These are phyloP conservation scores for Todus mexicanus DNA, from an alignment of 2,797 vertebrate genomes.

Conservation along the genomic window DNA sequence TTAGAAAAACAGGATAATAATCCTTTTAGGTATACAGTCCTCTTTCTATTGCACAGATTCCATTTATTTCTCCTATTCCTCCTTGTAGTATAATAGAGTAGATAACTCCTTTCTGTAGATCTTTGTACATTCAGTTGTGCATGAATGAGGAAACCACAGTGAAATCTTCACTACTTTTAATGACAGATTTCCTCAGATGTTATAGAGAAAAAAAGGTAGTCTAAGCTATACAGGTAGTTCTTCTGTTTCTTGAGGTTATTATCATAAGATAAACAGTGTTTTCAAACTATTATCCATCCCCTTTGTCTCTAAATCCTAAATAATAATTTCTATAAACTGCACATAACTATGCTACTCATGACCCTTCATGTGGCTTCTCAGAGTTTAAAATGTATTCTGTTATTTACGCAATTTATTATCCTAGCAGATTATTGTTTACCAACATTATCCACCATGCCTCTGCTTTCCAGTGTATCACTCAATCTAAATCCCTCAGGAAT, in stretches of 20 bases:
- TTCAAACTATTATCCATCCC: neutral
- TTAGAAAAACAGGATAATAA: neutral
- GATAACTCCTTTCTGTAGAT: neutral
- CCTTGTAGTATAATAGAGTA: neutral
- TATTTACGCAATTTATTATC: neutral
- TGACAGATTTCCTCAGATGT: neutral
- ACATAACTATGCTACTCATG: neutral
- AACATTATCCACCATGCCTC: neutral
- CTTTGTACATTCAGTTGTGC: neutral
- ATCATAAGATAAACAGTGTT: neutral
- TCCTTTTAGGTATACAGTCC: neutral
- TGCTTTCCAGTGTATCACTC: neutral
- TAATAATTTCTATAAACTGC: neutral
- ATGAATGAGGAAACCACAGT: neutral
- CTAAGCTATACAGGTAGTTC: neutral
- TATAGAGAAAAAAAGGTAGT: neutral
- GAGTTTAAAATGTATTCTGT: neutral
- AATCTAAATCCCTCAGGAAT: neutral
- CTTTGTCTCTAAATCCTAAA: neutral
- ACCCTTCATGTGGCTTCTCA: neutral
- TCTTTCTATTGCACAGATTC: neutral
- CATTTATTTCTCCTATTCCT: neutral
- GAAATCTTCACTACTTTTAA: neutral
- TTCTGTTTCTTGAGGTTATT: neutral
- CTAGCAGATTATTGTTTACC: neutral